Evolutionary conservation across 2,113 vertebrate species (phyloP), one percentile per base, ranked within the genome.

Genomic region (Edolisoma coerulescens): DNA sequence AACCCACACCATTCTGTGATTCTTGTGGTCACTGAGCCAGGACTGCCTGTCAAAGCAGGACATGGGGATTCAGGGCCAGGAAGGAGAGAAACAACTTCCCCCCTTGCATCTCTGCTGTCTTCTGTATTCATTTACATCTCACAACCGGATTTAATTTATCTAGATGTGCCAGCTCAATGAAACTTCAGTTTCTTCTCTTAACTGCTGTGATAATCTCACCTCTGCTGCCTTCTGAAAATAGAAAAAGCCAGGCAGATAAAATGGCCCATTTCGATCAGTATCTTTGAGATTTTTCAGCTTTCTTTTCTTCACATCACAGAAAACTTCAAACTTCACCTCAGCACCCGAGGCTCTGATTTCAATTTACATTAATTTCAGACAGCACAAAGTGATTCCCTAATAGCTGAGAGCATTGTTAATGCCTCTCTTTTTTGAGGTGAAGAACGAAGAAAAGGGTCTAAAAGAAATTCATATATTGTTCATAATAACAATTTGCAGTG

Each of bases 311-410:
- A 60, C 64, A 45, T 92, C 83, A 28, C 8, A 84, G 79, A 56
- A 84, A 90, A 90, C 60, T 93, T 89, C 68, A 93, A 89, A 93
- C 44, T 90, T 91, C 70, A 70, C 79, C 75, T 84, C 49, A 52
- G 56, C 80, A 89, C 49, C 69, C 16, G 64, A 84, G 84, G 73
- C 10, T 1, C 52, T 86, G 76, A 70, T 91, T 95, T 94, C 84
- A 92, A 82, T 95, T 93, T 94, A 93, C 76, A 79, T 94, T 87
- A 32, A 84, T 94, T 93, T 93, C 76, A 84, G 88, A 81, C 32
- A 80, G n/a, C 67, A 77, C 67, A 64, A 78, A 93, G 68, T 35
- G 41, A 87, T 84, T 90, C n/a, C 44, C n/a, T 84, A 84, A 85
- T 84, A 93, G 61, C 49, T 50, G 32, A 75, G 23, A 92, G 41